Evolutionary conservation across 1,140 invertebrate species (phyloP), one percentile per base, ranked within the genome.

Genomic region (Phortica variegata): DNA sequence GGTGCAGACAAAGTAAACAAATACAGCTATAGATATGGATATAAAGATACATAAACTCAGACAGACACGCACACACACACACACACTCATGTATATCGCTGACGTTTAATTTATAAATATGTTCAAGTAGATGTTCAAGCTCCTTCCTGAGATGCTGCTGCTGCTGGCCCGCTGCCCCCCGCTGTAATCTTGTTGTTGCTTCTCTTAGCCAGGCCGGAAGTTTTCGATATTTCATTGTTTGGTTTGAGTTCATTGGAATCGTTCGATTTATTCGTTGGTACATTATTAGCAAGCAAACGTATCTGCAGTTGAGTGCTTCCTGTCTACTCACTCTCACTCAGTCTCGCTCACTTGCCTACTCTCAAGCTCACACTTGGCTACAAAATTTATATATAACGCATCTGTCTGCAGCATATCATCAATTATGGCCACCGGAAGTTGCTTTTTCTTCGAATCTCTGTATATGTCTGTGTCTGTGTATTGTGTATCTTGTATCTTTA

Each of bases 41-140:
- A n/a, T n/a, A n/a, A n/a, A n/a, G n/a, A n/a, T n/a, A n/a, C n/a
- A n/a, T n/a, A n/a, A n/a, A n/a, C n/a, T n/a, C n/a, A n/a, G n/a
- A n/a, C 23, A 29, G 13, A 38, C 39, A 47, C 54, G 40, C 48
- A 36, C 52, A 34, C 47, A 26, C 23, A 26, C 23, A 26, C 5
- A 26, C 23, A 26, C 23, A 26, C 31, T 48, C 17, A 26, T 7
- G 12, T 32, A 58, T 63, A 68, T 68, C 57, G 63, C 63, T 68
- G 63, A 60, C 54, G 63, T 62, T 66, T 66, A 66, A 68, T 68
- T 54, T 58, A 58, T 53, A 53, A 62, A 54, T 62, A 63, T 68
- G 65, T 68, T 68, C 57, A 68, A 68, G 63, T 58, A 60, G 48
- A 55, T 58, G 52, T 42, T 54, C n/a, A n/a, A n/a, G n/a, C n/a